These are phyloP conservation scores for Anas acuta DNA, from an alignment of 2,797 vertebrate genomes.

Conservation along the genomic window DNA sequence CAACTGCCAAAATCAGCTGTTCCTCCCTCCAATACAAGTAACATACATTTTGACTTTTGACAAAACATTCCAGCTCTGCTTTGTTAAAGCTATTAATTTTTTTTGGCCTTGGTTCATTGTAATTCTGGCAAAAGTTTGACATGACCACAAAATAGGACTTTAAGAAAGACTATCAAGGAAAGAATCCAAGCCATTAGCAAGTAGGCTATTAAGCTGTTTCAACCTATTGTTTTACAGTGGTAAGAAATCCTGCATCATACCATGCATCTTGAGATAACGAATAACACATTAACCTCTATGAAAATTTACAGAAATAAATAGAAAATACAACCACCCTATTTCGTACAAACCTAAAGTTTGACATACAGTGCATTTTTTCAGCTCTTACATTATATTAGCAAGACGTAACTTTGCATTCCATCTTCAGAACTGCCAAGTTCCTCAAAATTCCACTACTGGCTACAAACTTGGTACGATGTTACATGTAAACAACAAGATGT, in stretches of 20 bases:
- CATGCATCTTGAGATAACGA: neutral
- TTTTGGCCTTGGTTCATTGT: neutral
- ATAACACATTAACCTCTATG: neutral
- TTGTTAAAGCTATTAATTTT: neutral
- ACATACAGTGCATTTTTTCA: neutral
- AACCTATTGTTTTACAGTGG: neutral
- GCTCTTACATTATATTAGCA: neutral
- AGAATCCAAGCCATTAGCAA: neutral
- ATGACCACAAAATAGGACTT: neutral
- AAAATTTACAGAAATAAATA: neutral
- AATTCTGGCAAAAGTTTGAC: constrained; percentile 9
- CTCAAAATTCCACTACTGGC: neutral
- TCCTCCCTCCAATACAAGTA: constrained; percentile 17
- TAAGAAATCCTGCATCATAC: neutral
- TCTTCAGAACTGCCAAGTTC: neutral
- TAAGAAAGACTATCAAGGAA: neutral
- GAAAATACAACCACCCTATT: neutral
- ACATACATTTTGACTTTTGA: constrained; percentile 25
- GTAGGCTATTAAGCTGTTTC: neutral
- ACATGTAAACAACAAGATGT: neutral
- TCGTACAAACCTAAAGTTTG: neutral
- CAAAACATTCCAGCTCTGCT: constrained; percentile 20
- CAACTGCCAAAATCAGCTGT: constrained; percentile 64
- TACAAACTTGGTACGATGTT: neutral
- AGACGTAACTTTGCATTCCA: neutral